Evolutionary conservation across 2,113 vertebrate genomes (phyloP), one percentile per base, ranked within the genome.

Genomic region (Speoplatyrhinus poulsoni): DNA sequence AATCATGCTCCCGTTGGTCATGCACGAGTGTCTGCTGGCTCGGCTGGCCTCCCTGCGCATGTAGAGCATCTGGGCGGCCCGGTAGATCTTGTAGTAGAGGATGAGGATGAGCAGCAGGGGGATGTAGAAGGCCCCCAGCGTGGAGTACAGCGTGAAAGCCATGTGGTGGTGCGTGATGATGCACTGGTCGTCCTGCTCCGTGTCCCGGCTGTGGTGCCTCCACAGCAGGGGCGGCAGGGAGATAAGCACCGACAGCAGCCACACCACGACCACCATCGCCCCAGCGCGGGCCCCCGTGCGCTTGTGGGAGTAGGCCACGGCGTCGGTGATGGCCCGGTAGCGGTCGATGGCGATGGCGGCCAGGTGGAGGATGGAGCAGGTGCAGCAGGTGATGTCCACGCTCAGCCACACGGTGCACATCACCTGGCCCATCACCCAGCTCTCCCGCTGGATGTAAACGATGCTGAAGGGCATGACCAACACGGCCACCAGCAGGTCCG

Each of bases 381-480:
- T 99, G 88, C 98, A 99, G 76, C 98, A 99, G 0, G 95, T 98
- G 56, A 99, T 94, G 70, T 99, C 98, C 65, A 98, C 93, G 0
- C 96, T 96, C 70, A 99, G 87, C 96, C 95, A 99, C 54, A 99
- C 91, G 82, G 96, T 95, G 69, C 98, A 99, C 76, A 95, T 90
- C 60, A 94, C 93, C 82, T 95, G 92, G 1, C 98, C 97, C 96
- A 99, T 97, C 55, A 95, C 87, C 98, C 98, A 99, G 9, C 88
- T 94, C 81, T 99, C 94, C 77, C 94, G 96, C 66, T 95, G 92
- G 46, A 99, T 98, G 80, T 98, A 99, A 67, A 96, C 89, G 12
- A 99, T 98, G 73, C 96, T 97, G 90, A 99, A 98, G 66, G 98
- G 98, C 98, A 99, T 99, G 82, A 99, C 98, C 69, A 99, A 84